Conservation (phyloP, 2,797 vertebrate genomes). For the Phaenicophaeus curvirostris region DNA sequence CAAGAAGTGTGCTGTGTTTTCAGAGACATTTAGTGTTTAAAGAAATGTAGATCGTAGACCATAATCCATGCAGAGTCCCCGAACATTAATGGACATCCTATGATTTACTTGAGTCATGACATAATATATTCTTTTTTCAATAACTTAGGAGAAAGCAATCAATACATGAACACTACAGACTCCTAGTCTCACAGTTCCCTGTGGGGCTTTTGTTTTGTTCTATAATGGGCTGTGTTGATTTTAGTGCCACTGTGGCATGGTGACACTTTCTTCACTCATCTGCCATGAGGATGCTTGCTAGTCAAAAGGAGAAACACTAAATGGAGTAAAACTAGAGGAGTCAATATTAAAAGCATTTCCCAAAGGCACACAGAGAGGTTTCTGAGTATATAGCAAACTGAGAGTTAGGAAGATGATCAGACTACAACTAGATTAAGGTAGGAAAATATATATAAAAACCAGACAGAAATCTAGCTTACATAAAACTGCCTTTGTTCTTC, state of each 20-base stretch:
- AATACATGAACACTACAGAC: constrained; percentile 7
- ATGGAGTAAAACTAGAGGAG: constrained; percentile 19
- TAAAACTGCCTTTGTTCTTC: not conserved
- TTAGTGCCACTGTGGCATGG: not conserved
- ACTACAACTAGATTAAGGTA: not conserved
- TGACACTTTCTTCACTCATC: constrained; percentile 17
- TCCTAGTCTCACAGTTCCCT: constrained; percentile 3
- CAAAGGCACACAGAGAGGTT: not conserved
- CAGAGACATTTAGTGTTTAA: not conserved
- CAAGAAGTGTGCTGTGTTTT: not conserved
- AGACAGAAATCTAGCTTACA: not conserved
- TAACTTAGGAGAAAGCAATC: constrained; percentile 61
- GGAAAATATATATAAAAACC: not conserved
- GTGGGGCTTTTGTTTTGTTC: not conserved
- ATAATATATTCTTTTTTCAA: constrained; percentile 44
- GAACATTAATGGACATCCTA: constrained; percentile 27
- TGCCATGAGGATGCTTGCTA: not conserved
- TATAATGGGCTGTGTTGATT: constrained; percentile 33
- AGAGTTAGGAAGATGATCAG: not conserved
- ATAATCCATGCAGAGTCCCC: not conserved
- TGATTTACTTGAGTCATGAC: constrained; percentile 30
- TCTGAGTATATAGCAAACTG: not conserved
- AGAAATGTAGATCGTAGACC: constrained; percentile 44
- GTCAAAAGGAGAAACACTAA: constrained; percentile 17
- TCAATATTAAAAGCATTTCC: not conserved